phyloP scores from a whole-genome alignment of 2,797 vertebrate species.

The Prionace glauca region DNA sequence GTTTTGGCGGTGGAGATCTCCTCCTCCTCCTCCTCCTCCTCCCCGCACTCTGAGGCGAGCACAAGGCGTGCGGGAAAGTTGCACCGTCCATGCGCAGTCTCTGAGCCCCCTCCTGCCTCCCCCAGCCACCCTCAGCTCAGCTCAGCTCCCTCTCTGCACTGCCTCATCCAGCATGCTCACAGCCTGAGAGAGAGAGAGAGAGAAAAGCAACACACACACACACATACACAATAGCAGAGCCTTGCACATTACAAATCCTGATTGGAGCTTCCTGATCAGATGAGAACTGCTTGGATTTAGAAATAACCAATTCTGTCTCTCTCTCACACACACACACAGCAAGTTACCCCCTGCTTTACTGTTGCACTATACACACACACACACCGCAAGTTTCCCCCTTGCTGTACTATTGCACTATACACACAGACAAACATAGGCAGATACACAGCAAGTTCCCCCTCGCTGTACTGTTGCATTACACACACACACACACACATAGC shows the following conservation, averaged over 20 bases:
- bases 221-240: not conserved
- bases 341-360: not conserved
- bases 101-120: not conserved
- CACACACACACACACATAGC: too few species aligned
- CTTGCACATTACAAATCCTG: not conserved
- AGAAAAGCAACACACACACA: not conserved
- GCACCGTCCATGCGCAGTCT: conserved; percentile 8
- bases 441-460: too few species aligned
- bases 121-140: not conserved
- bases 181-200: not conserved
- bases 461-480: too few species aligned
- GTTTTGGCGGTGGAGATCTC: not conserved
- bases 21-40: not conserved
- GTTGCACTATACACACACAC: too few species aligned
- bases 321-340: not conserved
- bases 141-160: not conserved
- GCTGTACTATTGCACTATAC: too few species aligned
- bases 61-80: conserved; percentile 8
- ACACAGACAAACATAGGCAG: too few species aligned
- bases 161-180: not conserved
- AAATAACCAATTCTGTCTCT: not conserved
- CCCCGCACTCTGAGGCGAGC: not conserved
- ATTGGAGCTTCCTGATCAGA: conserved; percentile 1
- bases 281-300: not conserved
- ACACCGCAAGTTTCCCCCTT: too few species aligned